Conservation (phyloP, 2,797 vertebrate species). For the Eulemur mongoz region DNA sequence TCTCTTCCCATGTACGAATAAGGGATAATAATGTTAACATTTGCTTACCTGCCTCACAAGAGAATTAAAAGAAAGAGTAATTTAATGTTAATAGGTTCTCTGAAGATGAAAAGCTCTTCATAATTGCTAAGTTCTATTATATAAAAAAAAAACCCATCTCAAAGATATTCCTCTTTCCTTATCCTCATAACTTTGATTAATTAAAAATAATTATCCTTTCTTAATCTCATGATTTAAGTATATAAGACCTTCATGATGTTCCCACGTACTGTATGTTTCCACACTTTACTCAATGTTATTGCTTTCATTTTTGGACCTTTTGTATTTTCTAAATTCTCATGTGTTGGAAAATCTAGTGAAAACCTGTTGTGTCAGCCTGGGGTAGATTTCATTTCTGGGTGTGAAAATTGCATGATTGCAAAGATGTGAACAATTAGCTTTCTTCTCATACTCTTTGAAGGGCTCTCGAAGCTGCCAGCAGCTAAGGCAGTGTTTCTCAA, state of each 20-base stretch:
- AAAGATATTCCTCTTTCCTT: conserved; percentile 26
- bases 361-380: not conserved
- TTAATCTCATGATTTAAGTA: not conserved
- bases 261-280: not conserved
- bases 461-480: not conserved
- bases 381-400: not conserved
- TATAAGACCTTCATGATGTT: not conserved
- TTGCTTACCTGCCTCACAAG: conserved; percentile 19
- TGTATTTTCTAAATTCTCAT: not conserved
- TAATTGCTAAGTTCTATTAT: conserved; percentile 56
- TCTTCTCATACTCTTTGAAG: not conserved
- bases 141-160: conserved; percentile 27
- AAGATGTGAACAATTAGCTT: not conserved
- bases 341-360: not conserved
- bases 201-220: conserved; percentile 56
- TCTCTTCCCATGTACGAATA: not conserved
- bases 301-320: not conserved
- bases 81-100: conserved; percentile 59
- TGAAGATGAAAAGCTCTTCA: conserved; percentile 63
- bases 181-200: conserved; percentile 46
- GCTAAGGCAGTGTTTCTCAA: not conserved
- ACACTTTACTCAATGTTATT: not conserved
- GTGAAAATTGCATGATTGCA: not conserved
- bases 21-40: conserved; percentile 36
- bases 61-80: conserved; percentile 52